Percentiles rank a stretch among this genome's conserved stretches.
phyloP scores from a whole-genome alignment of 2,797 vertebrate species.

The Distichodus sexfasciatus region DNA sequence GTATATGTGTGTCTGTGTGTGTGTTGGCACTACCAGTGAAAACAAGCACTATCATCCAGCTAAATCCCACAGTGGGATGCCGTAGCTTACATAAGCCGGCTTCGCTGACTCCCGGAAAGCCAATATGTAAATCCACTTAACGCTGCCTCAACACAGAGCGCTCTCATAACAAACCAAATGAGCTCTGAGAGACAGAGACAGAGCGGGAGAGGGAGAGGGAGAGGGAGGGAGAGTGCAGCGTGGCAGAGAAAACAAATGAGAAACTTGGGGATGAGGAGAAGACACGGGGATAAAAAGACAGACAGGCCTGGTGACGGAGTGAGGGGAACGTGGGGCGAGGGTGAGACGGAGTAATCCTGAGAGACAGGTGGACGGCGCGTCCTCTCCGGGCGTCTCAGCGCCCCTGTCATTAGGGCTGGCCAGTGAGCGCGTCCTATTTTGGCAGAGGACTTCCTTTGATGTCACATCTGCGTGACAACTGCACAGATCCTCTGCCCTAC shows the following conservation, averaged over 20 bases:
- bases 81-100: slow-evolving; percentile 62
- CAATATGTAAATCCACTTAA: slow-evolving; percentile 80
- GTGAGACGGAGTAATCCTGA: slow-evolving; percentile 31
- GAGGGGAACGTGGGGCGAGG: background rate
- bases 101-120: slow-evolving; percentile 66
- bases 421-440: slow-evolving; percentile 26
- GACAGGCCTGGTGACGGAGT: background rate
- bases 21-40: slow-evolving; percentile 67
- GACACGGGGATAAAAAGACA: background rate
- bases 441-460: slow-evolving; percentile 43
- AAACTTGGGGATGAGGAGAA: no score
- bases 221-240: slow-evolving; percentile 40
- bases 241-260: slow-evolving; percentile 35
- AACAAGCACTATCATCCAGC: slow-evolving; percentile 74
- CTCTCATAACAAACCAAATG: slow-evolving; percentile 45
- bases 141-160: slow-evolving; percentile 50
- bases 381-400: slow-evolving; percentile 30
- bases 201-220: slow-evolving; percentile 27
- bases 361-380: slow-evolving; percentile 44
- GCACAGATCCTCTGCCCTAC: slow-evolving; percentile 29
- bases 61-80: slow-evolving; percentile 70
- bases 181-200: slow-evolving; percentile 43
- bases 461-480: slow-evolving; percentile 38
- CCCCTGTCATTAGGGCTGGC: slow-evolving; percentile 30
- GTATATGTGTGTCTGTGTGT: slow-evolving; percentile 32